These are phyloP conservation scores for Drosophila atroscutellata DNA, from an alignment of 2,888 invertebrate species.

Conservation along the genomic window DNA sequence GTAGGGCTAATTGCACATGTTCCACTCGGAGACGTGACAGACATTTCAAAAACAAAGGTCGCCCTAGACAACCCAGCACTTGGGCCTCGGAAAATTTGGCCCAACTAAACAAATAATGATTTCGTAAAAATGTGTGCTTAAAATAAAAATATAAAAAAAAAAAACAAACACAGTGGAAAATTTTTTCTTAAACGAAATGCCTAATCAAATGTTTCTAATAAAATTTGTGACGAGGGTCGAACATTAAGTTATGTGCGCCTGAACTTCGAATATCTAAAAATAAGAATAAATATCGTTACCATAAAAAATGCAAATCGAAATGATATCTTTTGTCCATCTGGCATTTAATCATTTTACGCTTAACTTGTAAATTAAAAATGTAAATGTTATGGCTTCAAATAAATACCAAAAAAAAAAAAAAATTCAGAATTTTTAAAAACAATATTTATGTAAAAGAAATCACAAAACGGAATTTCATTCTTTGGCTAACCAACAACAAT, in stretches of 20 bases:
- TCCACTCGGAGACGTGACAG: slow-evolving; percentile 39
- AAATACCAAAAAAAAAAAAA: not conserved
- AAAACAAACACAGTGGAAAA: slow-evolving; percentile 49
- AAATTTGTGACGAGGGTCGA: slow-evolving; percentile 31
- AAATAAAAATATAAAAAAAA: slow-evolving; percentile 36
- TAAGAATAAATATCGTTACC: slow-evolving; percentile 24
- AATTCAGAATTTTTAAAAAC: slow-evolving; percentile 6
- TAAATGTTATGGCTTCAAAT: slow-evolving; percentile 8
- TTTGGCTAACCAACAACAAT: not conserved
- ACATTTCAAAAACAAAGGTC: slow-evolving; percentile 41
- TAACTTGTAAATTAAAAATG: slow-evolving; percentile 16
- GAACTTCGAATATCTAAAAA: slow-evolving; percentile 2
- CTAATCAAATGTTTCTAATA: slow-evolving; percentile 1
- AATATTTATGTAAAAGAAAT: slow-evolving; percentile 20
- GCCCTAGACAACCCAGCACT: slow-evolving; percentile 6
- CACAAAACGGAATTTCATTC: slow-evolving; percentile 20
- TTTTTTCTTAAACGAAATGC: slow-evolving; percentile 27
- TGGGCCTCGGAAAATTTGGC: slow-evolving; percentile 27
- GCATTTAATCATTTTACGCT: not conserved
- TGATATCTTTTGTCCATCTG: not conserved
- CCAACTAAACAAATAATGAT: slow-evolving; percentile 27
- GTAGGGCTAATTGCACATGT: slow-evolving; percentile 39
- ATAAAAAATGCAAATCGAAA: slow-evolving; percentile 16
- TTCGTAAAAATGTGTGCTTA: slow-evolving; percentile 63
- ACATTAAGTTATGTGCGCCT: slow-evolving; percentile 4